Conservation (phyloP, 2,797 vertebrate species). For the Chaenodraco wilsoni region DNA sequence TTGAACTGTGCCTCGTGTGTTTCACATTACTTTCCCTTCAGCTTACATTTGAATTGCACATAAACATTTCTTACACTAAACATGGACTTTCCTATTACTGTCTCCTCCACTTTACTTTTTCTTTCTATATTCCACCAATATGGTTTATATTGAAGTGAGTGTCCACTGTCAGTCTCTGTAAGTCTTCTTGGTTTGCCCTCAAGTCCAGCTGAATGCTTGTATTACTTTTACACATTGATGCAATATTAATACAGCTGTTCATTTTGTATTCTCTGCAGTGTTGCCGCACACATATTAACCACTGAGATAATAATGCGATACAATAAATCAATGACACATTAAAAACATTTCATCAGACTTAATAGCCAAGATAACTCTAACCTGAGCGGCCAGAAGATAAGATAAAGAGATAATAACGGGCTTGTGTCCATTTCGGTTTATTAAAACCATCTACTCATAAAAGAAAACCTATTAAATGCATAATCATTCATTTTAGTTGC, state of each 20-base stretch:
- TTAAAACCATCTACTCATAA: conserved; percentile 1
- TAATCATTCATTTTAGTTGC: conserved; percentile 11
- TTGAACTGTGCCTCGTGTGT: background rate
- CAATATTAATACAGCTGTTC: conserved; percentile 35
- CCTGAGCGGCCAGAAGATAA: conserved; percentile 14
- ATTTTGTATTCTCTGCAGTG: conserved; percentile 26
- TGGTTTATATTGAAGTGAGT: conserved; percentile 6
- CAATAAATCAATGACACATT: conserved; percentile 24
- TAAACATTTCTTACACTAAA: background rate
- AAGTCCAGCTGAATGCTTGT: conserved; percentile 30
- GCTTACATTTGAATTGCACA: conserved; percentile 29
- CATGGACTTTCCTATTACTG: background rate
- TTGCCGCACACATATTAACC: conserved; percentile 16
- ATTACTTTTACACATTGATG: conserved; percentile 39
- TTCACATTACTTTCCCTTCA: conserved; percentile 26
- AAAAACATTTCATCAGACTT: conserved; percentile 9
- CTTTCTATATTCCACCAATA: background rate
- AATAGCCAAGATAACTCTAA: conserved; percentile 7
- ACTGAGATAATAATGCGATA: conserved; percentile 27
- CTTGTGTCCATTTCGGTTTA: conserved; percentile 11
- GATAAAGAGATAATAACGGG: conserved; percentile 23
- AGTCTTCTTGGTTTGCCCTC: conserved; percentile 17
- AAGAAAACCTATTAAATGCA: background rate
- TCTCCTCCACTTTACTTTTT: background rate
- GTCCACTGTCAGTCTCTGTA: conserved; percentile 5